Percentiles rank a stretch among this genome's conserved stretches.
Evolutionary conservation across 2,113 vertebrate genomes (phyloP).

Genomic region (Coptodon bakossiorum): DNA sequence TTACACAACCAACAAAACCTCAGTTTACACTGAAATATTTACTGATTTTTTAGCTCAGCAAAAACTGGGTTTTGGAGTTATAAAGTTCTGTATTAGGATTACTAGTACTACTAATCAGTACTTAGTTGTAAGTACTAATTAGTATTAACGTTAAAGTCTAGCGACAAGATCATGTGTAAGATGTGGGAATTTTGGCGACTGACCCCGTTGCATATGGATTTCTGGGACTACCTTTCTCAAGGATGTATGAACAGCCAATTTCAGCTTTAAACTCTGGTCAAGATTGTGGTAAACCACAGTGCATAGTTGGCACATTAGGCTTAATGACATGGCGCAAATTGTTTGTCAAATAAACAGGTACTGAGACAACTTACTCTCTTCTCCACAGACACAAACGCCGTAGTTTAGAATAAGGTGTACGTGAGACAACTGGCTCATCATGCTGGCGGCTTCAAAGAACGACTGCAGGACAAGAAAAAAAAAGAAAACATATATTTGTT

Average conservation of each 20-base stretch:
- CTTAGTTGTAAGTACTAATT: not conserved
- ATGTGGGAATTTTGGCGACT: not conserved
- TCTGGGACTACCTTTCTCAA: not conserved
- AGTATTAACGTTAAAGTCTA: not conserved
- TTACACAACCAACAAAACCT: not conserved
- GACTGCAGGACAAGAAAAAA: conserved; percentile 69
- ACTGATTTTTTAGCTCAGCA: not conserved
- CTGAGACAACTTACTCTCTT: conserved; percentile 84
- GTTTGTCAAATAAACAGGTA: not conserved
- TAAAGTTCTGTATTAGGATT: not conserved
- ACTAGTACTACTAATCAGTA: not conserved
- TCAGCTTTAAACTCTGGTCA: not conserved
- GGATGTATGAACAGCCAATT: not conserved
- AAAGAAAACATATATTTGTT: not conserved
- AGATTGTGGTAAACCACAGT: not conserved
- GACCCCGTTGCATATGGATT: not conserved
- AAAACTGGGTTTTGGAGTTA: not conserved
- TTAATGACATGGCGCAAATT: not conserved
- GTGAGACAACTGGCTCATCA: conserved; percentile 98
- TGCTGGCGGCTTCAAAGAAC: conserved; percentile 98
- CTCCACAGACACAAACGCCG: conserved; percentile 92
- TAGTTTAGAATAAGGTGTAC: conserved; percentile 95
- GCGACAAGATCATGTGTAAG: not conserved
- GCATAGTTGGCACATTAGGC: not conserved
- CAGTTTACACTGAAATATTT: not conserved